Conservation (phyloP, 2,888 invertebrate genomes). For the Pachycephus smyrnensis region DNA sequence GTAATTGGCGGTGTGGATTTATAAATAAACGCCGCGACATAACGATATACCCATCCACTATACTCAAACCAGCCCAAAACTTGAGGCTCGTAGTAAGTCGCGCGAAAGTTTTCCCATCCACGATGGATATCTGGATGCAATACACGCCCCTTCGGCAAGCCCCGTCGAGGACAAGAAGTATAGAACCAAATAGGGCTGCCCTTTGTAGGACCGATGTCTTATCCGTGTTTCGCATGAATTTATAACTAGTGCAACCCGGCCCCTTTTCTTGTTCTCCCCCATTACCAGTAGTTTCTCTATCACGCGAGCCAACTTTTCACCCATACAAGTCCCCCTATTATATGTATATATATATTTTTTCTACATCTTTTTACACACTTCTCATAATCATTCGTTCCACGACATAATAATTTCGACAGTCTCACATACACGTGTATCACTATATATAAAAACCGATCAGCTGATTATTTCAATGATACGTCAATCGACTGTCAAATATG, state of each 20-base stretch:
- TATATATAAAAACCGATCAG: neutral
- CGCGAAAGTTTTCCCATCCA: conserved; percentile 6
- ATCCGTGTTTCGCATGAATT: conserved; percentile 4
- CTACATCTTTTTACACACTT: neutral
- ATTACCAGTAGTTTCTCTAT: neutral
- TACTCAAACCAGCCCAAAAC: neutral
- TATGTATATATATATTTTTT: neutral
- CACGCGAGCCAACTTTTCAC: neutral
- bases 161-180: neutral
- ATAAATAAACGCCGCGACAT: conserved; percentile 30
- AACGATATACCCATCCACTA: neutral
- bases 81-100: neutral
- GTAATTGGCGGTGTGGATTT: conserved; percentile 32
- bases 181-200: neutral
- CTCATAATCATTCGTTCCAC: neutral
- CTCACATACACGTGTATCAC: neutral
- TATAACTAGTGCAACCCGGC: neutral
- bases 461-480: neutral
- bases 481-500: neutral
- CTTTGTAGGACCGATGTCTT: neutral
- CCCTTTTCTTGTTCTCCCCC: neutral
- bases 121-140: neutral
- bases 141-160: neutral
- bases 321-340: neutral
- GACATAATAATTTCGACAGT: neutral